Base-by-base conservation (phyloP, 2,888 invertebrate genomes). In the Pycnomerus fuliginosus region DNA sequence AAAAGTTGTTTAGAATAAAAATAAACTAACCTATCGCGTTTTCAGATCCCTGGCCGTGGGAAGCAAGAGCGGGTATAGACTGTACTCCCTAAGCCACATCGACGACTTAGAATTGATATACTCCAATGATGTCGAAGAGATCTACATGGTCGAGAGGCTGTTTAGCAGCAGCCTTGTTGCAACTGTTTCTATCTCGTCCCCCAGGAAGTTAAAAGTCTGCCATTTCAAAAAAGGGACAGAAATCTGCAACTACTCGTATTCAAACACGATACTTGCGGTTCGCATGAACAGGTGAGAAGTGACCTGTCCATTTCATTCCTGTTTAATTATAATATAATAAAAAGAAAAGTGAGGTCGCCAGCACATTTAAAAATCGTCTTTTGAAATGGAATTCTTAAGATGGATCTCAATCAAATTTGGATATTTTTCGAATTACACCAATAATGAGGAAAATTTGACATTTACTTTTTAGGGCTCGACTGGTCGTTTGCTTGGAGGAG, bases 201-300 rank as follows among this genome's bases (percentile, higher is more conserved):
- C 97, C 54, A 80, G 98, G 69, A 84, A 84, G 74, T 80, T 95
- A 67, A 89, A 91, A 78, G 93, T 98, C 50, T 96, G 94, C 74
- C 98, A 98, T 76, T 97, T 95, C 76, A 94, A 93, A 72, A 95
- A 93, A 72, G 93, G 95, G 56, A 93, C 93, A 43, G 97, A 97
- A 79, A 98, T 98, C 69, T 97, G 96, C 76, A 94, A 95, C 75
- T 96, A 96, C 76, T 89, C 87, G 52, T 85, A 85, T 71, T 90
- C 94, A 53, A 96, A 97, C 74, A 93, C 95, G 46, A 96, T 98
- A 68, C 79, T 97, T 64, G 90, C 91, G 48, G 95, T 98, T 48
- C 92, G 93, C 75, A 81, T 98, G 50, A 98, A 98, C 75, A 84
- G 98, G 74, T 88, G 87, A 7, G 20, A 20, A 7, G 8, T 20